Base-by-base conservation (phyloP, 2,797 vertebrate species). In the Etheostoma perlongum region DNA sequence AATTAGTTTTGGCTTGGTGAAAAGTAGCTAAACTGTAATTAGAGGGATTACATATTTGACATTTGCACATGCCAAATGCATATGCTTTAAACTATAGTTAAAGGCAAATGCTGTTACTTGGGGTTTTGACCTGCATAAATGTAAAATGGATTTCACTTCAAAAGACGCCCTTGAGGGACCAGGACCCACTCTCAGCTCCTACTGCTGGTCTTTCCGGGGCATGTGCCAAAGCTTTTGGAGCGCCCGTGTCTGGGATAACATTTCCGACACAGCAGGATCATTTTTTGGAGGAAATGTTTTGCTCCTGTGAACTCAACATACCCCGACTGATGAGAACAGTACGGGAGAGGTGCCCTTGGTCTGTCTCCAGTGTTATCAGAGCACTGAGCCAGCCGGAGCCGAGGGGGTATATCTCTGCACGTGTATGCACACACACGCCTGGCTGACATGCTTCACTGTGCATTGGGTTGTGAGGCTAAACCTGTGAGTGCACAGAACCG, bases 321-420 rank as follows among this genome's bases (percentile, higher is more conserved):
- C 52, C 66, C 66, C 19, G 6, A 25, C 64, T 83, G 81, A 83
- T 67, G 67, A 84, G 69, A 84, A 71, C 64, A 74, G 73, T 55
- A 73, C 83, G 47, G 72, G 78, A 78, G 72, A 79, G 48, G 57
- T 82, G 89, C 81, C 85, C 85, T 90, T 85, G 83, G 72, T 85
- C 33, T 62, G 78, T 89, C 81, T 90, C 57, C 77, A 73, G 69
- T 72, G 72, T 87, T 71, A 85, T 90, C 87, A 76, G 76, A 87
- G 79, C 46, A 15, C 76, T 76, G 76, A 88, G 85, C 72, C 87
- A 83, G 57, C 53, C 65, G 8, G 57, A 79, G 82, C 76, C 33
- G 15, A 48, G 15, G 61, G 55, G 52, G 63, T 33, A 21, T 70
- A 59, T 76, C 36, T 76, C 4, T 18, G 27, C 68, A 66, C 11